Evolutionary conservation across 2,797 vertebrate genomes (phyloP), one percentile per base, ranked within the genome.

Genomic region (Cyprinodon diabolis): DNA sequence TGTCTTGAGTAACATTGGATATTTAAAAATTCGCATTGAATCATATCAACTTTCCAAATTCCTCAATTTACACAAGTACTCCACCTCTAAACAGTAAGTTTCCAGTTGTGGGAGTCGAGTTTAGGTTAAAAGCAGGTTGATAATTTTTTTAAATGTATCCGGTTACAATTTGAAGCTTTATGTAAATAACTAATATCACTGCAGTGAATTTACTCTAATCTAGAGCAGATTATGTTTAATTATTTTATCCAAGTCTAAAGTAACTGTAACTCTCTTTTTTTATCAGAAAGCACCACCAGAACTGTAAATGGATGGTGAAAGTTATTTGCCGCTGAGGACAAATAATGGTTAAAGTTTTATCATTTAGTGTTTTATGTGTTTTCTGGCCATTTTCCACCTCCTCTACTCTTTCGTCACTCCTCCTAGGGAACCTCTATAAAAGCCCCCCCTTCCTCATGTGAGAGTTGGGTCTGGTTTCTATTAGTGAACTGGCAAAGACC

Each of bases 401-500:
- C 66, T 72, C 75, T 71, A 69, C 66, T 69, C 54, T 47, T 74
- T 58, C 52, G 23, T 79, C 81, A 72, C 79, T 80, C 71, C 77
- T 75, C n/a, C 74, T 77, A 63, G 76, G 35, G 78, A 89, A 81
- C 83, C 87, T 77, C 79, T 45, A 66, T 82, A 90, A 68, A 93
- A 91, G 66, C 84, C 71, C 81, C 85, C 54, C 72, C 30, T 30
- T 89, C 75, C 45, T 74, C 76, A 62, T 86, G 74, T 77, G 35
- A 80, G 45, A 63, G 60, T 43, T 58, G 83, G 14, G 86, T 94
- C 93, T 95, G 94, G 86, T 92, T 95, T 93, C 84, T 79, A 91
- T 95, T 94, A 94, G 79, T 2, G 74, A 88, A 81, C 80, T 94
- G 93, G 93, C 90, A 75, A 68, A 23, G 80, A 55, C 79, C 69